These are phyloP conservation scores for Echeneis naucrates DNA, from an alignment of 2,797 vertebrate species.

Conservation along the genomic window DNA sequence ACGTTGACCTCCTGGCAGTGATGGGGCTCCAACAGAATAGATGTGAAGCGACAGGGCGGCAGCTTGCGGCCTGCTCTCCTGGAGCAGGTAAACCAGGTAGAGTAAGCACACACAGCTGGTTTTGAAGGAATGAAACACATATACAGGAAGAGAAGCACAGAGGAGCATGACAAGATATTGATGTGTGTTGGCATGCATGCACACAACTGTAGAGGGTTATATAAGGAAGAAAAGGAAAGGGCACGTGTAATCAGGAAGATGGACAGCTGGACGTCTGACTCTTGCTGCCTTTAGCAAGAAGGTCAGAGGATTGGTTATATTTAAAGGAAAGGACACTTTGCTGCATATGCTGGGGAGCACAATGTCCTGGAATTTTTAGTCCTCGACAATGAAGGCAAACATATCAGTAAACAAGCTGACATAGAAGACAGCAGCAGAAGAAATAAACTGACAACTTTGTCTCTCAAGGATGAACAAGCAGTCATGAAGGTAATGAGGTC, in stretches of 20 bases:
- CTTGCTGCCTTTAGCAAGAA: not conserved
- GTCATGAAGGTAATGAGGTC: constrained; percentile 18
- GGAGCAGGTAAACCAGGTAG: constrained; percentile 80
- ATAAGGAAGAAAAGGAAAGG: constrained; percentile 20
- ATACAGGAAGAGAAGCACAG: constrained; percentile 20
- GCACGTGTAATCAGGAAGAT: constrained; percentile 56
- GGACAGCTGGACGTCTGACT: constrained; percentile 23
- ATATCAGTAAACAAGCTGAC: constrained; percentile 1
- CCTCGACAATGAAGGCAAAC: constrained; percentile 3
- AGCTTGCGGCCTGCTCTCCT: constrained; percentile 64
- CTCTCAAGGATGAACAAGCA: constrained; percentile 28
- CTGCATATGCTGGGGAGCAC: not conserved
- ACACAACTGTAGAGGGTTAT: constrained; percentile 34
- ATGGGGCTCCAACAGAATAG: constrained; percentile 20
- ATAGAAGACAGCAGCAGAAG: constrained; percentile 7
- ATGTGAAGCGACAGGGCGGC: constrained; percentile 58
- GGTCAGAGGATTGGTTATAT: constrained; percentile 10
- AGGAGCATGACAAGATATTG: constrained; percentile 19
- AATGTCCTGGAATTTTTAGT: not conserved
- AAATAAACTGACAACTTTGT: constrained; percentile 35
- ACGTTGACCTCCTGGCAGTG: constrained; percentile 29
- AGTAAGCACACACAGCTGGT: constrained; percentile 74
- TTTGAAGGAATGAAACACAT: constrained; percentile 49
- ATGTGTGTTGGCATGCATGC: constrained; percentile 45
- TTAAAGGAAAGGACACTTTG: not conserved